Evolutionary conservation across 2,113 vertebrate species (phyloP).

Genomic region (Cichladusa arquata): DNA sequence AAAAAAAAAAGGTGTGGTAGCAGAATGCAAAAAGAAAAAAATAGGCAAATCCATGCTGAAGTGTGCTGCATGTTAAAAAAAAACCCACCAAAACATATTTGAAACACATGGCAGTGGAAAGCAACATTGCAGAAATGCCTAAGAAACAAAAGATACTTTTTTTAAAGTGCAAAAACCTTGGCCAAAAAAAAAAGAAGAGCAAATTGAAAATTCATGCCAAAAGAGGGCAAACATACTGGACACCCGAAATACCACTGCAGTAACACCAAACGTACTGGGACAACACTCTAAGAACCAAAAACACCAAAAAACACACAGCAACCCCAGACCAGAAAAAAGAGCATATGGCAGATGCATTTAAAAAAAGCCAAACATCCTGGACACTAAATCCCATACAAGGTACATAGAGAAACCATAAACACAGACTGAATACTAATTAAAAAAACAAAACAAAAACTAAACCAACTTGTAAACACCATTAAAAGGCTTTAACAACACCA

Average conservation of each 20-base stretch:
- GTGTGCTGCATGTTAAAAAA: not conserved
- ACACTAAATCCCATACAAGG: not conserved
- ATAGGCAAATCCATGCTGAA: not conserved
- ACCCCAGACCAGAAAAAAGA: not conserved
- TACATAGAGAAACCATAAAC: not conserved
- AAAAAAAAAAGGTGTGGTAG: too few species aligned
- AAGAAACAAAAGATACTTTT: not conserved
- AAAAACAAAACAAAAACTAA: not conserved
- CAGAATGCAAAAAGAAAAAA: not conserved
- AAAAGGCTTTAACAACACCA: not conserved
- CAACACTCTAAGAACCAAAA: not conserved
- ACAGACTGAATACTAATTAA: not conserved
- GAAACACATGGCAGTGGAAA: not conserved
- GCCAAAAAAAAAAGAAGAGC: not conserved
- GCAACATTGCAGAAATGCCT: not conserved
- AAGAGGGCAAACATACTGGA: not conserved
- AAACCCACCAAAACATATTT: not conserved
- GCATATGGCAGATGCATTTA: not conserved
- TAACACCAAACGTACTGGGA: not conserved
- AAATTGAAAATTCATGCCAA: not conserved
- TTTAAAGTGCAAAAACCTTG: not conserved
- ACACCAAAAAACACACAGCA: not conserved
- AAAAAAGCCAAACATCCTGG: not conserved
- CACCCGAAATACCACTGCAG: not conserved
- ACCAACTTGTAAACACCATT: not conserved